A percentile compares a stretch with the other conserved stretches of the same genome.
These are phyloP conservation scores for Heteromormyrus szaboi DNA, from an alignment of 2,797 vertebrate species.

Conservation along the genomic window DNA sequence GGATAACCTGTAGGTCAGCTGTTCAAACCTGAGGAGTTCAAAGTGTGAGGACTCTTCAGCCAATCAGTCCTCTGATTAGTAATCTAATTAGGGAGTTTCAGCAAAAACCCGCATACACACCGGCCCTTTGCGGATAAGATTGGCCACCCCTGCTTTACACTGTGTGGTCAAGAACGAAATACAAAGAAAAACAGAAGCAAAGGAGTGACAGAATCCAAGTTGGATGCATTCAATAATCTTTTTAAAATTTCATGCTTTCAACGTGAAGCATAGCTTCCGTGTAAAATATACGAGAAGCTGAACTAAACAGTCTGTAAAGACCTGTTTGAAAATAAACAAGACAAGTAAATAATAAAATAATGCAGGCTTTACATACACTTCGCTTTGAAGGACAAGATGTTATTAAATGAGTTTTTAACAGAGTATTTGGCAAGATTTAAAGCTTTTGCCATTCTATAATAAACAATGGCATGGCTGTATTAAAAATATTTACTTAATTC, in stretches of 20 bases:
- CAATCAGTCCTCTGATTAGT: background rate
- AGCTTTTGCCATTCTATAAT: conserved; percentile 93
- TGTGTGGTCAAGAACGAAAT: background rate
- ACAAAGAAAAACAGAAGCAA: background rate
- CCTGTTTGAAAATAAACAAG: conserved; percentile 81
- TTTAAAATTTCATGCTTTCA: background rate
- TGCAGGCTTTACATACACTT: conserved; percentile 71
- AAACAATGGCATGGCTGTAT: conserved; percentile 96
- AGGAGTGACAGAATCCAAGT: background rate
- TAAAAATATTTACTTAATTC: conserved; percentile 99
- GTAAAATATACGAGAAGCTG: conserved; percentile 62
- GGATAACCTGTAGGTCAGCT: background rate
- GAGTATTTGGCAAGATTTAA: conserved; percentile 95
- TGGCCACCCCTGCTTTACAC: background rate
- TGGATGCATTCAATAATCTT: background rate
- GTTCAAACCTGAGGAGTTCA: no score
- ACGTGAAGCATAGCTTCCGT: background rate
- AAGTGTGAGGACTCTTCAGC: background rate
- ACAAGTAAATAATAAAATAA: conserved; percentile 74
- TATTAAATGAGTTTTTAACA: conserved; percentile 92
- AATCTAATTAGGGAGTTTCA: background rate
- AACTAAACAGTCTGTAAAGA: conserved; percentile 76
- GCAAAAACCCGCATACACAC: background rate
- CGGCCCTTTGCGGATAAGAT: background rate
- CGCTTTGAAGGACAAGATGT: conserved; percentile 81